Evolutionary conservation across 2,113 vertebrate species (phyloP).

Genomic region (Bubo blakistoni): DNA sequence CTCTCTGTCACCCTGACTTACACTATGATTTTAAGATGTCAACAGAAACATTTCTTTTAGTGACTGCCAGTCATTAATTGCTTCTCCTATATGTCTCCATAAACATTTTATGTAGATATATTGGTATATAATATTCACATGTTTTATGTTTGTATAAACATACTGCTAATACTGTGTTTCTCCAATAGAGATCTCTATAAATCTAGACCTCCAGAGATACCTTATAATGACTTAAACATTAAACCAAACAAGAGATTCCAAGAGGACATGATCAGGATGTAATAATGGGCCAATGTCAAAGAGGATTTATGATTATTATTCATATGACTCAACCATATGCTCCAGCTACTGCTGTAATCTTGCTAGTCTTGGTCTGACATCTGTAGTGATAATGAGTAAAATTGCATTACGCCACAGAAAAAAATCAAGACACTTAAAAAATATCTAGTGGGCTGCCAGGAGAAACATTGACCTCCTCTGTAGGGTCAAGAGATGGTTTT

Average conservation of each 20-base stretch:
- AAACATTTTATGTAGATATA: conserved; percentile 25
- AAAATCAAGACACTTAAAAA: conserved; percentile 76
- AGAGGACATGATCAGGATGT: conserved; percentile 74
- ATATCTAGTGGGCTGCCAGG: conserved; percentile 72
- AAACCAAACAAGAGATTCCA: conserved; percentile 69
- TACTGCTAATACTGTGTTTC: conserved; percentile 63
- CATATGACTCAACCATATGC: conserved; percentile 76
- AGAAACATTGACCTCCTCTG: conserved; percentile 74
- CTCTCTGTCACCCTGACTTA: background rate
- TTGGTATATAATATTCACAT: conserved; percentile 36
- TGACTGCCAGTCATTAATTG: background rate
- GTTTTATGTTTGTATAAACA: conserved; percentile 63
- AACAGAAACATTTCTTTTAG: background rate
- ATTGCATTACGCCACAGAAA: conserved; percentile 76
- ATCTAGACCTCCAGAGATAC: conserved; percentile 65
- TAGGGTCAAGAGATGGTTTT: conserved; percentile 76
- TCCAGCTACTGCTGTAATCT: conserved; percentile 71
- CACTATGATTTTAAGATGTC: background rate
- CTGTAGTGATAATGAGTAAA: conserved; percentile 82
- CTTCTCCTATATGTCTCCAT: background rate
- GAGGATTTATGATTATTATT: conserved; percentile 79
- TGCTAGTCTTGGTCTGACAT: conserved; percentile 69
- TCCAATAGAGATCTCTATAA: conserved; percentile 71
- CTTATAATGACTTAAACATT: conserved; percentile 73
- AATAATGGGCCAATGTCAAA: conserved; percentile 74